phyloP scores from a whole-genome alignment of 1,140 invertebrate genomes.

The Phortica variegata region DNA sequence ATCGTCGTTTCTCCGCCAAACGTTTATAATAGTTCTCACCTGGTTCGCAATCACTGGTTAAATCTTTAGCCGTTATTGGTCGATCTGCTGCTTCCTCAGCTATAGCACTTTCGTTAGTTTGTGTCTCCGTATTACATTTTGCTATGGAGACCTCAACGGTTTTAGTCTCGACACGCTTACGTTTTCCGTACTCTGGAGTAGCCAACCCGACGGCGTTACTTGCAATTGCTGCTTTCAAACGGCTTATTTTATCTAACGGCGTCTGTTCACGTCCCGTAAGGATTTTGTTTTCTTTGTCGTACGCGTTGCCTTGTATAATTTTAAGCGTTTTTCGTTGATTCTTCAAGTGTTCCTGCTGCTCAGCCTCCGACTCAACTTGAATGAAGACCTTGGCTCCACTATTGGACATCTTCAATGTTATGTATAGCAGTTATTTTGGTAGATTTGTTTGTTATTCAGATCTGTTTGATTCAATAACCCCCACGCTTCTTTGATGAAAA shows the following conservation, averaged over 20 bases:
- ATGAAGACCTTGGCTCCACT: slow-evolving; percentile 56
- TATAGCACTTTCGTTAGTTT: slow-evolving; percentile 22
- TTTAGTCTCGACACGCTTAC: slow-evolving; percentile 40
- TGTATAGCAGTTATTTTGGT: slow-evolving; percentile 15
- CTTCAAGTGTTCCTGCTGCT: slow-evolving; percentile 59
- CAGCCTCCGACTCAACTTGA: slow-evolving; percentile 57
- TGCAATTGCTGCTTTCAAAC: slow-evolving; percentile 31
- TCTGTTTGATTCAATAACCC: too few relatives aligned
- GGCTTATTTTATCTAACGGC: slow-evolving; percentile 53
- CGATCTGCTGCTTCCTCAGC: slow-evolving; percentile 20
- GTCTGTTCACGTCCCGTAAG: slow-evolving; percentile 58
- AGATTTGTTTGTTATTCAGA: too few relatives aligned
- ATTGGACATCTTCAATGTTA: slow-evolving; percentile 37
- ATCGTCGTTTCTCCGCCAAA: slow-evolving; percentile 64
- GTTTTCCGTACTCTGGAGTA: slow-evolving; percentile 46
- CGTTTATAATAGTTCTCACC: slow-evolving; percentile 67
- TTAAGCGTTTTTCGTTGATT: slow-evolving; percentile 62
- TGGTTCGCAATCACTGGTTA: slow-evolving; percentile 62
- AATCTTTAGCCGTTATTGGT: slow-evolving; percentile 57
- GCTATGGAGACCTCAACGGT: slow-evolving; percentile 6
- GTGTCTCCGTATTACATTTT: slow-evolving; percentile 35
- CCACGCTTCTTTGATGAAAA: too few relatives aligned
- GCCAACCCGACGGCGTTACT: slow-evolving; percentile 30
- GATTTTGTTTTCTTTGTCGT: slow-evolving; percentile 66
- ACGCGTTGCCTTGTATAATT: slow-evolving; percentile 61